A percentile compares a stretch with the other conserved stretches of the same genome.
Conservation (phyloP, 2,113 vertebrate species). For the Tympanuchus pallidicinctus region DNA sequence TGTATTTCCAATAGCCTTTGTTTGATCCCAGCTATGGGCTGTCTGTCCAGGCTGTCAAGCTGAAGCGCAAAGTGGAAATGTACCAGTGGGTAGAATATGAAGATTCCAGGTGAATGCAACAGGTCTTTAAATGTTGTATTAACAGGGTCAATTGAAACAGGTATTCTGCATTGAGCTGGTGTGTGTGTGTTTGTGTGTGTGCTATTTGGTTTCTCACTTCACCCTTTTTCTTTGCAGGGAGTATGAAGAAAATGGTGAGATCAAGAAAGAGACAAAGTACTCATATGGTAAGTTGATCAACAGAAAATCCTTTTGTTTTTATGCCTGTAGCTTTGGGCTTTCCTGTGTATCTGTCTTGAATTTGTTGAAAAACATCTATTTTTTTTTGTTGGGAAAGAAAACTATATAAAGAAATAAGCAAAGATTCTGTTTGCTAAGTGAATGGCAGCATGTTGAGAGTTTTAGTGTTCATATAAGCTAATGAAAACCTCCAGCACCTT, state of each 20-base stretch:
- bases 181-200: background rate
- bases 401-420: background rate
- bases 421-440: background rate
- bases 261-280: constrained; percentile 91
- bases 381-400: background rate
- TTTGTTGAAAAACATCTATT: background rate
- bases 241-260: constrained; percentile 88
- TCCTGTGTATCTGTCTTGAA: background rate
- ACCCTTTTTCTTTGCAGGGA: constrained; percentile 79
- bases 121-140: background rate
- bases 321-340: background rate
- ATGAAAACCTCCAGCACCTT: background rate
- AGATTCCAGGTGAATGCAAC: constrained; percentile 86
- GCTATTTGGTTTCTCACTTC: constrained; percentile 9
- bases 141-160: background rate
- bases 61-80: constrained; percentile 95
- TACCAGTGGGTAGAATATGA: constrained; percentile 96
- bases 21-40: constrained; percentile 95
- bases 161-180: background rate
- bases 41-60: constrained; percentile 89
- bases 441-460: background rate
- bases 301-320: background rate
- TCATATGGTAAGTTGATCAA: constrained; percentile 88
- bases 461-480: background rate
- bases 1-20: constrained; percentile 81